Percentiles rank a stretch among this genome's conserved stretches.
phyloP scores from a whole-genome alignment of 2,113 vertebrate genomes.

The Lamprotornis superbus region DNA sequence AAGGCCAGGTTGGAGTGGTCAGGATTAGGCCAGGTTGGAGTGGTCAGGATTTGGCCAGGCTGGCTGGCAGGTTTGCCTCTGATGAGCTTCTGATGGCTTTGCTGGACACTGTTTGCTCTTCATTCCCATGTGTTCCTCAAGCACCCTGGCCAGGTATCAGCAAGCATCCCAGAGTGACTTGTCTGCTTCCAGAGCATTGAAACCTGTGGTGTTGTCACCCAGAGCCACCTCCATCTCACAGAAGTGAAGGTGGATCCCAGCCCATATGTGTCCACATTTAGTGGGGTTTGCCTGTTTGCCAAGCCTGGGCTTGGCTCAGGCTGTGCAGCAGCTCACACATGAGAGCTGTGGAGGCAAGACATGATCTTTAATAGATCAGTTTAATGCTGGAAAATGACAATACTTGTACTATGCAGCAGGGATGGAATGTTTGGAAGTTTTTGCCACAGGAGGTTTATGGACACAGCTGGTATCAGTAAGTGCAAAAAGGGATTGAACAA shows the following conservation, averaged over 20 bases:
- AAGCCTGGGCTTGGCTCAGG: neutral
- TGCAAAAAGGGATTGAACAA: neutral
- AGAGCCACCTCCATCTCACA: neutral
- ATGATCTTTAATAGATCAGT: neutral
- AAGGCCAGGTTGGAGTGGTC: neutral
- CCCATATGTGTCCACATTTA: neutral
- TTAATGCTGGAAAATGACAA: neutral
- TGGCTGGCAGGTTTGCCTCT: neutral
- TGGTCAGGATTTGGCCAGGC: neutral
- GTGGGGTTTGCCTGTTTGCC: neutral
- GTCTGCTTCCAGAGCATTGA: neutral
- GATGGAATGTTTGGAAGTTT: neutral
- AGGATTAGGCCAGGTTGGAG: neutral
- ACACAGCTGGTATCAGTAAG: neutral
- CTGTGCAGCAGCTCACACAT: neutral
- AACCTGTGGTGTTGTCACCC: neutral
- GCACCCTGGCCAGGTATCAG: neutral
- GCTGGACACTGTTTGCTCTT: neutral
- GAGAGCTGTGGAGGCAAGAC: neutral
- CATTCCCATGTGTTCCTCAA: accelerated
- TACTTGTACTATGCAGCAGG: neutral
- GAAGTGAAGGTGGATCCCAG: neutral
- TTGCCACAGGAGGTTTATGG: neutral
- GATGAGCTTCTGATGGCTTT: neutral
- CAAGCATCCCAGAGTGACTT: neutral